Evolutionary conservation across 2,113 vertebrate species (phyloP), one percentile per base, ranked within the genome.

Genomic region (Cephalophus harveyi): DNA sequence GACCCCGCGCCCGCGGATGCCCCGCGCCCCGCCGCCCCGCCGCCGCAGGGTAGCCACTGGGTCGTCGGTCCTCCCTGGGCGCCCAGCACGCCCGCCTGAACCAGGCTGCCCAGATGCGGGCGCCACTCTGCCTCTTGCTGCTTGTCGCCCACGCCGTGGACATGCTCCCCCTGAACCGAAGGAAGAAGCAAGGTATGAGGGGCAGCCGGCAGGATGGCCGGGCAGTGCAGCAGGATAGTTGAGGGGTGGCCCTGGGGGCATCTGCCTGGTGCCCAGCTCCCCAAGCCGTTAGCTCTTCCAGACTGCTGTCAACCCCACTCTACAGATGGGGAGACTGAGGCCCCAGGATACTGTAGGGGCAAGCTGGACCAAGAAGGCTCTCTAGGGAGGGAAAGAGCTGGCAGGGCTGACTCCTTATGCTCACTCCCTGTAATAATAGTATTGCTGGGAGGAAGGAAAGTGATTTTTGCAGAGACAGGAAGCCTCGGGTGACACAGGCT

Each of bases 111-210:
- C 99, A 99, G 98, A 99, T 99, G 99, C 98, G 95, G 98, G 98
- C 98, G 97, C 98, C 98, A 98, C 98, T 98, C 71, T 96, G 98
- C 97, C 91, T 98, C 98, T 82, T 99, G 98, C 98, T 98, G 98
- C 87, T 99, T 87, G 93, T 99, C 94, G 76, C 98, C 95, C 97
- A 98, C 91, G 97, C 98, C 87, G 52, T 98, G 98, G 98, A 98
- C 97, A 98, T 98, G 98, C 98, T 98, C 67, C 50, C 97, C 30
- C 96, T 98, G 98, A 98, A 97, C 98, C 97, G 98, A 28, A 98
- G 98, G 97, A 99, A 98, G 98, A 99, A 99, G 76, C 98, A 98
- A 99, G 99, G 99, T 99, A 99, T 0, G 8, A 62, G 19, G 46
- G 3, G 33, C 6, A 6, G 48, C 28, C 1, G 9, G 74, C 46